phyloP scores from a whole-genome alignment of 1,140 invertebrate species.

The Archegozetes longisetosus region DNA sequence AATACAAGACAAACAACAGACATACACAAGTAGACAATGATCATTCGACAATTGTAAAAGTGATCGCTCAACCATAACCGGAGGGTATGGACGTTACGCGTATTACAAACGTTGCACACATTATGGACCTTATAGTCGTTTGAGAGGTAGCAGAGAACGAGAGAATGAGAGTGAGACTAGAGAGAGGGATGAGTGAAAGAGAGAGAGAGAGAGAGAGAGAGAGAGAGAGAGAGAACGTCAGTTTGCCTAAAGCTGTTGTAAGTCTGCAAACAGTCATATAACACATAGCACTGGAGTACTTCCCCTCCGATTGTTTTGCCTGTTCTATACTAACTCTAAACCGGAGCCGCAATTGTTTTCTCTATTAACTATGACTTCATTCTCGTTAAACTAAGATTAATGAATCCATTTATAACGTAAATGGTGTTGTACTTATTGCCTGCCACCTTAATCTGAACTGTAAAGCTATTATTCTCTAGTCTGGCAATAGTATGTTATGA shows the following conservation, averaged over 20 bases:
- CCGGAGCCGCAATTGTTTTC: neutral
- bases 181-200: neutral
- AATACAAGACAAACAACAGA: no score
- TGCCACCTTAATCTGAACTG: neutral
- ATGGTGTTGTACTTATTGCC: neutral
- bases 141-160: no score
- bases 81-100: no score
- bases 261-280: no score
- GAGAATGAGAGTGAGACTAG: neutral
- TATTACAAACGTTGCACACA: no score
- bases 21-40: no score
- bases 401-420: neutral
- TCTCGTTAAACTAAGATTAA: neutral
- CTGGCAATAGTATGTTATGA: neutral
- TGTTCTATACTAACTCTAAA: no score
- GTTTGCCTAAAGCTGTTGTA: neutral
- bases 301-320: no score
- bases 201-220: slow-evolving; percentile 7
- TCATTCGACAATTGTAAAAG: no score
- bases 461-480: neutral
- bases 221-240: neutral
- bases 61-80: no score
- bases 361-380: neutral
- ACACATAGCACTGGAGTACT: no score
- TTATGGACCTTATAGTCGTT: no score